Evolutionary conservation across 2,888 invertebrate species (phyloP), one percentile per base, ranked within the genome.

Genomic region (Ophion slaviceki): DNA sequence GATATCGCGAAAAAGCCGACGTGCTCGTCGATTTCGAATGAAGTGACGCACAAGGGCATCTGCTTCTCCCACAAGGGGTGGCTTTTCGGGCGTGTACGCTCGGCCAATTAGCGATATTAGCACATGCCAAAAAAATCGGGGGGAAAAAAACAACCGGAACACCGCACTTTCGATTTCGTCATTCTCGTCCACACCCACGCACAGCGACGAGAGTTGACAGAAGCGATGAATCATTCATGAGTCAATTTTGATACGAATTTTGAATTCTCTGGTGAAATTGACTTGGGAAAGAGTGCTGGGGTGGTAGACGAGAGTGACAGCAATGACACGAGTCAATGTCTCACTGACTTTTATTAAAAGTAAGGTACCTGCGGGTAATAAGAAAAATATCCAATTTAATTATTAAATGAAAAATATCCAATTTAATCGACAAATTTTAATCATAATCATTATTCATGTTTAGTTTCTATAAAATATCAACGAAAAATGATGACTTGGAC

Each of bases 41-140:
- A 17, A 20, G 7, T 53, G 57, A 24, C 40, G 24, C n/a, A 36
- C 5, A 20, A 32, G 28, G 53, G 36, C 62, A 2, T n/a, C 32
- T 20, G 45, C 24, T 71, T 64, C 2, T 17, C 7, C 10, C 47
- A 24, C n/a, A 8, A 53, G 47, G 17, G 57, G 20, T 24, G 3
- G 17, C n/a, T 71, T 71, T 80, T 71, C 32, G 66, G 45, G 28
- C 45, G n/a, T 32, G 24, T 20, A 64, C 3, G 71, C 61, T 20
- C 28, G 32, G 47, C 36, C 64, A 71, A 71, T 80, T 71, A 64
- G 71, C 64, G 17, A 75, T 47, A 47, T 28, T 36, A 47, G 28
- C 17, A 80, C 24, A 57, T n/a, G 40, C 28, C 28, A 45, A 45
- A 68, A 57, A 71, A 24, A 57, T 2, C 28, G 64, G 8, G 40